Conservation (phyloP, 92 coral and sea anemone genomes). For the Zoanthus gigantus region DNA sequence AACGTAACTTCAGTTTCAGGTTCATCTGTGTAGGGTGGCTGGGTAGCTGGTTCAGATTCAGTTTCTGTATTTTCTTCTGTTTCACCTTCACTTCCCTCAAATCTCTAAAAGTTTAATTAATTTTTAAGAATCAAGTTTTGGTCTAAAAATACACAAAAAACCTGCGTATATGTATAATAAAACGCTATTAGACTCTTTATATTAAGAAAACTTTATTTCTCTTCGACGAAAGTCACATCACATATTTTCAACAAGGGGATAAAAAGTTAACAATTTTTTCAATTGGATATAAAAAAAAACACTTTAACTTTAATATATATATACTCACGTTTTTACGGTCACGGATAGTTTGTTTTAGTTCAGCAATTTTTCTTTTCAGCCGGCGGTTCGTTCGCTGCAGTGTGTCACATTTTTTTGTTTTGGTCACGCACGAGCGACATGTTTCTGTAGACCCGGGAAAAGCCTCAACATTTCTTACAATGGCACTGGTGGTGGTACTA, state of each 20-base stretch:
- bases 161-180: not conserved
- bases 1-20: not conserved
- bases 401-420: conserved; percentile 4
- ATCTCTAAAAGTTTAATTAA: conserved; percentile 9
- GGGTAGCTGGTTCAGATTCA: not conserved
- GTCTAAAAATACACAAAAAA: not conserved
- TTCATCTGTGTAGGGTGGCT: not conserved
- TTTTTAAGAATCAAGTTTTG: not conserved
- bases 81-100: not conserved
- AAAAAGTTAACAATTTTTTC: not conserved
- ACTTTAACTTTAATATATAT: not conserved
- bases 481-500: not conserved
- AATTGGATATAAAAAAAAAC: not conserved
- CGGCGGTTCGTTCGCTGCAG: not conserved
- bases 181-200: not conserved
- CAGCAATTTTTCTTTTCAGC: conserved; percentile 22
- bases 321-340: conserved; percentile 50
- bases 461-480: not conserved
- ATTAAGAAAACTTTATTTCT: not conserved
- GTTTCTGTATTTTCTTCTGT: conserved; percentile 13
- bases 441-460: conserved; percentile 9
- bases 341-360: conserved; percentile 31
- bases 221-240: not conserved
- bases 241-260: not conserved
- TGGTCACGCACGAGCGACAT: conserved; percentile 4